These are phyloP conservation scores for Drosophila asahinai DNA, from an alignment of 1,140 invertebrate genomes.

Conservation along the genomic window DNA sequence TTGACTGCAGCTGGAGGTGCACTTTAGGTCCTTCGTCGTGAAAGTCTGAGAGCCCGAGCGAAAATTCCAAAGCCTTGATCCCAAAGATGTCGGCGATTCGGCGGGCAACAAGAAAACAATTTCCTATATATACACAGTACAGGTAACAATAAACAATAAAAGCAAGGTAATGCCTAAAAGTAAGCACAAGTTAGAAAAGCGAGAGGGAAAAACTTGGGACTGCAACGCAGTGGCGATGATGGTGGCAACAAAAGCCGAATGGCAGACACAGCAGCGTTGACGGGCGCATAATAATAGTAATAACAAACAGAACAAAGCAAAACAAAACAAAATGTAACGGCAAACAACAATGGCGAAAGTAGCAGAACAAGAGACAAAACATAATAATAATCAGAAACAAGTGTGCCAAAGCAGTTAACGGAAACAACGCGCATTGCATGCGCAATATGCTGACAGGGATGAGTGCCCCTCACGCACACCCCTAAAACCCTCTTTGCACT, in stretches of 20 bases:
- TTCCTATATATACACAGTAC: conserved; percentile 7
- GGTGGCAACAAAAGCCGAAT: conserved; percentile 45
- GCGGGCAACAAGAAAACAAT: conserved; percentile 33
- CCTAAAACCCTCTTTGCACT: not conserved
- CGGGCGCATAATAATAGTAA: conserved; percentile 68
- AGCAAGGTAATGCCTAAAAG: conserved; percentile 50
- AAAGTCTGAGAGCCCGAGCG: conserved; percentile 9
- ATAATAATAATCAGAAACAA: conserved; percentile 84
- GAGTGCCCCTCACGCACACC: conserved; percentile 40
- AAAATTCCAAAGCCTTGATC: conserved; percentile 33
- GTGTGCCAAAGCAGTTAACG: conserved; percentile 83
- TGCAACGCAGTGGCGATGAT: conserved; percentile 36
- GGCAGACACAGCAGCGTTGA: conserved; percentile 50
- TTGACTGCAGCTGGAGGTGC: conserved; percentile 7
- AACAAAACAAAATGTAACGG: conserved; percentile 65
- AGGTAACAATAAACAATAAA: conserved; percentile 58
- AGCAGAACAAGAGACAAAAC: conserved; percentile 75
- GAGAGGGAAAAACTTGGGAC: conserved; percentile 41
- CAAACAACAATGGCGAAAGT: conserved; percentile 66
- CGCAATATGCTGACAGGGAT: conserved; percentile 71
- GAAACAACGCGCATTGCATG: conserved; percentile 82
- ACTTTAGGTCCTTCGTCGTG: not conserved
- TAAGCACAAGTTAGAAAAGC: conserved; percentile 30
- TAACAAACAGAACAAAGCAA: conserved; percentile 62
- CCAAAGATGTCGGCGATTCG: conserved; percentile 26